Percentiles rank a stretch among this genome's conserved stretches.
These are phyloP conservation scores for Psylliodes chrysocephalus DNA, from an alignment of 2,888 invertebrate genomes.

Conservation along the genomic window DNA sequence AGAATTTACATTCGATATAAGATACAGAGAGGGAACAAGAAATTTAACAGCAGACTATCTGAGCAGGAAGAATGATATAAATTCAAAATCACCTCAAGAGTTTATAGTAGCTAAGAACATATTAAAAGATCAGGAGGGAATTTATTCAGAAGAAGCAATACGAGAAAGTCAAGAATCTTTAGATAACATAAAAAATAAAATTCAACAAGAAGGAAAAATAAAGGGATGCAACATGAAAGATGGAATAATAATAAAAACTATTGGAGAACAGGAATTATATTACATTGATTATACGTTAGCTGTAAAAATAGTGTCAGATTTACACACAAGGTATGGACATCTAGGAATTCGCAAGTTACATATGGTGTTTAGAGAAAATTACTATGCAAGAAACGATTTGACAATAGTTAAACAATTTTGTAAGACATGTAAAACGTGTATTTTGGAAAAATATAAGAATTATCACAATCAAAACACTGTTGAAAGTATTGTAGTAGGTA, in stretches of 20 bases:
- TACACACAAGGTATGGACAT: constrained; percentile 11
- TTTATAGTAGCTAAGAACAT: background rate
- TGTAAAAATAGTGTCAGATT: background rate
- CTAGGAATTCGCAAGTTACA: background rate
- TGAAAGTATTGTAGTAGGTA: background rate
- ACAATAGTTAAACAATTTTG: background rate
- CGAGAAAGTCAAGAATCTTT: background rate
- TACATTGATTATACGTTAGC: background rate
- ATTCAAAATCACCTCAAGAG: background rate
- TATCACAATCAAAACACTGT: background rate
- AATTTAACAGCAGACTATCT: constrained; percentile 21
- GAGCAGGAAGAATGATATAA: constrained; percentile 3
- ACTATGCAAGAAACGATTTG: constrained; percentile 3
- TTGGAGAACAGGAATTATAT: background rate
- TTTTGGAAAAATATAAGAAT: background rate
- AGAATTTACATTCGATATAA: constrained; percentile 15
- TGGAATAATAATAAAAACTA: background rate
- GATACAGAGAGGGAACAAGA: constrained; percentile 18
- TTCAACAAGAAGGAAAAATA: background rate
- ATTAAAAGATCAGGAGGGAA: background rate
- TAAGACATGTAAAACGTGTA: background rate
- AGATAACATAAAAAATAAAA: background rate
- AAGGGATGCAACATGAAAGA: background rate
- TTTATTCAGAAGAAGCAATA: background rate
- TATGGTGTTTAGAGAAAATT: constrained; percentile 18